phyloP scores from a whole-genome alignment of 2,888 invertebrate species.

The Xestobium rufovillosum region DNA sequence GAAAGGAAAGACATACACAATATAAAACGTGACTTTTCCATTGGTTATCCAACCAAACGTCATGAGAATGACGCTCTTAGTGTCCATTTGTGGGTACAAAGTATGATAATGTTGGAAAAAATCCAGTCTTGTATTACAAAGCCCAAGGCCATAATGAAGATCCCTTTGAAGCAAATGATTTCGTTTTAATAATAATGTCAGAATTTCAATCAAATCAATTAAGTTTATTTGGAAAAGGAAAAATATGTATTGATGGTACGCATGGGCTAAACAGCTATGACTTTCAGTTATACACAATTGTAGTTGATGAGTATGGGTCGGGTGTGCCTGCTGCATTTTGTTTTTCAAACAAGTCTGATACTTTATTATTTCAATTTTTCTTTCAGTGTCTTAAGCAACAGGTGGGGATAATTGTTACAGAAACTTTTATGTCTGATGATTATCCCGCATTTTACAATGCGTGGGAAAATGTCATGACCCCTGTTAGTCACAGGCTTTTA shows the following conservation, averaged over 20 bases:
- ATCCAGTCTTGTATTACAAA: too few species aligned
- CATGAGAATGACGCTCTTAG: constrained; percentile 9
- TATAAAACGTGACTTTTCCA: too few species aligned
- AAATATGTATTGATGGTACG: constrained; percentile 11
- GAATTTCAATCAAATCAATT: constrained; percentile 12
- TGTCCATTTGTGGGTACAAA: constrained; percentile 5
- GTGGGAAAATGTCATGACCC: constrained; percentile 11
- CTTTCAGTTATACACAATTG: constrained; percentile 13
- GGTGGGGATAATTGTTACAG: constrained; percentile 5
- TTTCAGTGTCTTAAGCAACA: constrained; percentile 10
- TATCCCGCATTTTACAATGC: constrained; percentile 12
- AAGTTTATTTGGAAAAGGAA: constrained; percentile 8
- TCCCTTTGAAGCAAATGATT: constrained; percentile 10
- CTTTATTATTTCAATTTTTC: constrained; percentile 9
- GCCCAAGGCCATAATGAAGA: too few species aligned
- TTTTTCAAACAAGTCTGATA: constrained; percentile 15
- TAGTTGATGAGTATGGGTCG: constrained; percentile 14
- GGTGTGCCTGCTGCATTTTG: constrained; percentile 17
- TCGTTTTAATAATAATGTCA: constrained; percentile 14
- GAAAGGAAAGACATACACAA: too few species aligned
- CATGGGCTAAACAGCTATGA: constrained; percentile 13
- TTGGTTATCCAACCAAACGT: too few species aligned
- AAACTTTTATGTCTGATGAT: constrained; percentile 14
- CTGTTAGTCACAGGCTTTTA: constrained; percentile 4
- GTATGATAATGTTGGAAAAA: too few species aligned